These are phyloP conservation scores for Dendrocincla tyrannina DNA, from an alignment of 2,797 vertebrate genomes.

Conservation along the genomic window DNA sequence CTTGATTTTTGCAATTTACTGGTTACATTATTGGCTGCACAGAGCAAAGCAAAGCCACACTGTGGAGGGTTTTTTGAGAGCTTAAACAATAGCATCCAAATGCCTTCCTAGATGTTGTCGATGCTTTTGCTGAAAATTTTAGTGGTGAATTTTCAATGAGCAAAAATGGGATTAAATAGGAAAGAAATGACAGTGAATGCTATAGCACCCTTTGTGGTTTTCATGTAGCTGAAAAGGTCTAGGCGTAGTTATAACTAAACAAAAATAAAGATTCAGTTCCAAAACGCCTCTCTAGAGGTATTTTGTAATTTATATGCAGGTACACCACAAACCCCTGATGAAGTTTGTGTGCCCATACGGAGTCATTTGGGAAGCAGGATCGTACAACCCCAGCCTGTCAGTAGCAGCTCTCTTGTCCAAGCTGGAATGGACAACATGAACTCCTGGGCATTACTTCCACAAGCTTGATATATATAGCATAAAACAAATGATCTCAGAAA, in stretches of 20 bases:
- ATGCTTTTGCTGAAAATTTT: not conserved
- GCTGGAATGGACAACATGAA: not conserved
- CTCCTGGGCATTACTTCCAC: not conserved
- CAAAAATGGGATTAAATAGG: not conserved
- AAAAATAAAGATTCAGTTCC: not conserved
- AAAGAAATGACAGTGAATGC: not conserved
- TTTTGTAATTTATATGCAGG: not conserved
- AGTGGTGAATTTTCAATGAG: not conserved
- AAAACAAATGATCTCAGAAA: not conserved
- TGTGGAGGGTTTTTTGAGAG: not conserved
- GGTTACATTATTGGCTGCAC: not conserved
- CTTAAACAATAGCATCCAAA: not conserved
- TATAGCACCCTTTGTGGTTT: not conserved
- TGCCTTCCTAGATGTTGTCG: not conserved
- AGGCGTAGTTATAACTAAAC: not conserved
- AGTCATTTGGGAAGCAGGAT: not conserved
- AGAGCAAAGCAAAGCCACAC: not conserved
- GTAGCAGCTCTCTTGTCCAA: rapidly evolving
- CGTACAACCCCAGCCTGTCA: not conserved
- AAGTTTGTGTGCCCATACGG: not conserved
- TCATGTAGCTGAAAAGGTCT: not conserved
- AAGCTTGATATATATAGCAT: not conserved
- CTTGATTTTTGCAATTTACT: not conserved
- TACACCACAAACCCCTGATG: not conserved
- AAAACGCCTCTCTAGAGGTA: not conserved